Base-by-base conservation (phyloP, 2,888 invertebrate species). In the Philaethria dido region DNA sequence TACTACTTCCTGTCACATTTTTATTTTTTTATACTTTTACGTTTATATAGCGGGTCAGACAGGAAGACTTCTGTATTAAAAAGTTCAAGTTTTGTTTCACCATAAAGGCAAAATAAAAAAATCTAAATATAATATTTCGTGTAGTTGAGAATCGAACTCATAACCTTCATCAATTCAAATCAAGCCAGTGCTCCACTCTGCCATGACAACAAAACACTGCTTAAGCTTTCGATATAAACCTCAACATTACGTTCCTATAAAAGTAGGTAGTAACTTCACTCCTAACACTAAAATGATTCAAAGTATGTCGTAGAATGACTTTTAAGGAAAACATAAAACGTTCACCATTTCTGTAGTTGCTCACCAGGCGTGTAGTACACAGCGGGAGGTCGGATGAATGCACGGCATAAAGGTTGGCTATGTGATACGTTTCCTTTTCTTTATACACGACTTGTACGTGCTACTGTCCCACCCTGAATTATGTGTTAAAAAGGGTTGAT, bases 371-470 rank as follows among this genome's bases (percentile, higher is more conserved):
- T 85, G 80, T 80, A 78, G 74, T 74, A 74, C 86, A 73, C 86
- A 66, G 79, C 82, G 80, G 85, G 86, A 80, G 84, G 83, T 81
- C 78, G 84, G 80, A 82, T 84, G 84, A 86, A 85, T 84, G 85
- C 83, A 80, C 82, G 80, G 78, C 79, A 82, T 85, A 86, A 85
- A 86, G 84, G 87, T 84, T 82, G 82, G 74, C 78, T 79, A 45
- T 69, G 78, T 78, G 82, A 84, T 86, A 81, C 80, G 79, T 83
- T 84, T 84, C 78, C 80, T 84, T 86, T 85, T 86, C 85, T 87
- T 85, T 85, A 84, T 84, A 80, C 73, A 74, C 73, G 74, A 81
- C 81, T 83, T 75, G 82, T 84, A 83, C 82, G 80, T 79, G 45
- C 75, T 74, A 74, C 73, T 74, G 72, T 74, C 74, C 72, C 70